Evolutionary conservation across 1,140 invertebrate genomes (phyloP).

Genomic region (Drosophila lacteicornis): DNA sequence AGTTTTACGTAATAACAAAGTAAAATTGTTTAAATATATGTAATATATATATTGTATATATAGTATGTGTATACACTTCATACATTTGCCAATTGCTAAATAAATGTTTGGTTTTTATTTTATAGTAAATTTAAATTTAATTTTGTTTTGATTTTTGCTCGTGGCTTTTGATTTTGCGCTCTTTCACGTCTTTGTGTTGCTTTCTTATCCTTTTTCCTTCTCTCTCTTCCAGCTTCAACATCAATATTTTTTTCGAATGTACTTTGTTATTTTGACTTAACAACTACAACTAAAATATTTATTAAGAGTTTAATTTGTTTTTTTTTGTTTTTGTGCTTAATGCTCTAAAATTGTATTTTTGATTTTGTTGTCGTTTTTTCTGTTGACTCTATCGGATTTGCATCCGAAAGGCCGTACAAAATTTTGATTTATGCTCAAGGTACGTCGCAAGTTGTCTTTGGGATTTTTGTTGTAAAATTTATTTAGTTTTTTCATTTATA

Average conservation of each 20-base stretch:
- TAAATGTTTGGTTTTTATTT: conserved; percentile 38
- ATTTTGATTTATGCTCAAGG: conserved; percentile 85
- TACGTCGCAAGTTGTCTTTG: conserved; percentile 71
- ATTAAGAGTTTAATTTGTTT: conserved; percentile 54
- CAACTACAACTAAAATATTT: conserved; percentile 64
- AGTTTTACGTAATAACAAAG: conserved; percentile 62
- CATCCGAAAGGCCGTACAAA: conserved; percentile 55
- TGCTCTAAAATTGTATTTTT: conserved; percentile 68
- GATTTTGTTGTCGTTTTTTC: conserved; percentile 32
- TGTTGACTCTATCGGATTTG: conserved; percentile 28
- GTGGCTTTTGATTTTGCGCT: conserved; percentile 57
- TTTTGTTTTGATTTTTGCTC: conserved; percentile 71
- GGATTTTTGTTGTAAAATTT: conserved; percentile 63
- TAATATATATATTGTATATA: conserved; percentile 66
- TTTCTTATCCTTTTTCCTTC: conserved; percentile 30
- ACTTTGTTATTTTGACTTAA: conserved; percentile 55
- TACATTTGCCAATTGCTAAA: conserved; percentile 52
- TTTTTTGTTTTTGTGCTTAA: conserved; percentile 55
- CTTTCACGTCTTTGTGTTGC: conserved; percentile 51
- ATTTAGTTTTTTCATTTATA: conserved; percentile 59
- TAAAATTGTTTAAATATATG: conserved; percentile 65
- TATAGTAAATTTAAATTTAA: conserved; percentile 47
- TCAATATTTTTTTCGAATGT: conserved; percentile 59
- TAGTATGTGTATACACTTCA: conserved; percentile 59
- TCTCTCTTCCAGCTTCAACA: conserved; percentile 36